Percentiles rank a stretch among this genome's conserved stretches.
phyloP scores from a whole-genome alignment of 2,797 vertebrate species.

The Sebastes iracundus region DNA sequence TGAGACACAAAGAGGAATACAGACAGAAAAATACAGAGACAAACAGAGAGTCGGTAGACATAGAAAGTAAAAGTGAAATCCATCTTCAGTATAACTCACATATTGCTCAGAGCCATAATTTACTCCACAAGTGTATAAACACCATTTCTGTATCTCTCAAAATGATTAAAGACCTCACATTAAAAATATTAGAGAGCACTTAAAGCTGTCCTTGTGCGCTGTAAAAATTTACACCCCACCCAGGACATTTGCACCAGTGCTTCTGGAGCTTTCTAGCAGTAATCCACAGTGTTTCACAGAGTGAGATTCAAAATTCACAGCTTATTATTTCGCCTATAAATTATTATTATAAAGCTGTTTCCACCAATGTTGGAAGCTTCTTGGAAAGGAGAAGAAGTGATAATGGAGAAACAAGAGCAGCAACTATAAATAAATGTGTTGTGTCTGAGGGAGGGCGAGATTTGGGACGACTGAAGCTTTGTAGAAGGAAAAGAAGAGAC shows the following conservation, averaged over 20 bases:
- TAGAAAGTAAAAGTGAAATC: not conserved
- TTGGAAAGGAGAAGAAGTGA: not conserved
- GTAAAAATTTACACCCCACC: slow-evolving; percentile 8
- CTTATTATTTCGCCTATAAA: not conserved
- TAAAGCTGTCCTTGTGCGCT: slow-evolving; percentile 11
- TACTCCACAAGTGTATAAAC: not conserved
- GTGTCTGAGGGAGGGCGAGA: not conserved
- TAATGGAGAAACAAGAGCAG: slow-evolving; percentile 1
- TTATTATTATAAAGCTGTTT: slow-evolving; percentile 6
- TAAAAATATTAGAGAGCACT: slow-evolving; percentile 16
- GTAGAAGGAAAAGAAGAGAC: not conserved
- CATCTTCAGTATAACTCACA: not conserved
- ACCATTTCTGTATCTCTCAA: slow-evolving; percentile 3
- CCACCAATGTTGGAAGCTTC: not conserved
- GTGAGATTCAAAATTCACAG: not conserved
- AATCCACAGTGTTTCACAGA: not conserved
- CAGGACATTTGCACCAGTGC: not conserved
- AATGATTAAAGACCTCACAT: slow-evolving; percentile 31
- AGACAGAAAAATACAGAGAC: not conserved
- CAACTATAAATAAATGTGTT: not conserved
- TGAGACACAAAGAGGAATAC: slow-evolving; percentile 7
- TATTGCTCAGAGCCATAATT: slow-evolving; percentile 16
- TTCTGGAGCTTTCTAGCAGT: not conserved
- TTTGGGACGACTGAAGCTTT: not conserved
- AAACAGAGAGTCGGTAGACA: not conserved